Conservation (phyloP, 2,797 vertebrate genomes). For the Malurus leucopterus region DNA sequence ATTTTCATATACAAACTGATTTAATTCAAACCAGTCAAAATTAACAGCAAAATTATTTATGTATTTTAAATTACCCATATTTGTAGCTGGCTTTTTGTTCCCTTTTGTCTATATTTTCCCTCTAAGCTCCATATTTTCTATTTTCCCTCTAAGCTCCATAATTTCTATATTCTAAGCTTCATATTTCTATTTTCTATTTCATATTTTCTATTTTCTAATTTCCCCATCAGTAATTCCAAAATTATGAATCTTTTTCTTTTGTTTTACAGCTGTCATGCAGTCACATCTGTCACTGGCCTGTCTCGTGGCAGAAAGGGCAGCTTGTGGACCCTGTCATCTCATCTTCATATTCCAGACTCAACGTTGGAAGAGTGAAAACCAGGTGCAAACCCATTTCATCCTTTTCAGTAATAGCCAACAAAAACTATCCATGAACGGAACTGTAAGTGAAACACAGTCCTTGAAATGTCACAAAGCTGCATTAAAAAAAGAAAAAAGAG, state of each 20-base stretch:
- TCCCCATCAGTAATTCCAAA: not conserved
- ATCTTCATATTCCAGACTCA: not conserved
- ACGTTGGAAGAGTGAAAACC: not conserved
- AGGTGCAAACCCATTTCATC: not conserved
- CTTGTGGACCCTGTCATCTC: not conserved
- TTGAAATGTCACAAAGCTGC: not conserved
- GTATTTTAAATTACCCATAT: not conserved
- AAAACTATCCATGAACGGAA: not conserved
- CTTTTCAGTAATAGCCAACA: not conserved
- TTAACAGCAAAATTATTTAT: not conserved
- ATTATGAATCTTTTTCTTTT: not conserved
- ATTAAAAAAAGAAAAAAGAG: not conserved
- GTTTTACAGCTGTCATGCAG: not conserved
- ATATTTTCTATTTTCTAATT: not conserved
- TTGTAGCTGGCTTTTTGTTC: not conserved
- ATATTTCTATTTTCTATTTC: not conserved
- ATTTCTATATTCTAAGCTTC: not conserved
- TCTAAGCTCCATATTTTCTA: not conserved
- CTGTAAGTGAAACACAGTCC: not conserved
- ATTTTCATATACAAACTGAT: not conserved
- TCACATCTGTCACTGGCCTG: not conserved
- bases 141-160: not conserved
- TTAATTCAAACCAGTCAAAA: not conserved
- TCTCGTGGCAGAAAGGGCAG: not conserved
- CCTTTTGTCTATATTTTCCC: not conserved